Conservation (phyloP, 2,797 vertebrate genomes). For the Argya squamiceps region DNA sequence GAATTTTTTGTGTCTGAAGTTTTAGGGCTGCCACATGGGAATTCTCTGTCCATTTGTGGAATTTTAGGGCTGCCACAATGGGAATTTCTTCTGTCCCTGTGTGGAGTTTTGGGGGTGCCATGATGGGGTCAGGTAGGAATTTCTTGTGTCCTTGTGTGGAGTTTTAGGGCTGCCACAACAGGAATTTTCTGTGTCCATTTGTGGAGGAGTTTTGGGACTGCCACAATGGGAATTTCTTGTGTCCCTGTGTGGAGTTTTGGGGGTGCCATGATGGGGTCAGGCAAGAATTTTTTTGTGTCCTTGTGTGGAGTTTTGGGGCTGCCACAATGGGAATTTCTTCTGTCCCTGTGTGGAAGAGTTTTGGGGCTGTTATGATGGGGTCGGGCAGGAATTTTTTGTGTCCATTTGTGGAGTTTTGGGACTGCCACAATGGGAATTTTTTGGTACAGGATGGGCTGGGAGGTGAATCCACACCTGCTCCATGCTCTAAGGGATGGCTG, state of each 20-base stretch:
- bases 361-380: too few relatives aligned
- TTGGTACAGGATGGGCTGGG: background rate
- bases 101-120: background rate
- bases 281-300: background rate
- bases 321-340: background rate
- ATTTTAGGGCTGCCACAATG: background rate
- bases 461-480: rapidly evolving
- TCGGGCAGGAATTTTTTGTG: too few relatives aligned
- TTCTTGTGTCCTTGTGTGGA: background rate
- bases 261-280: background rate
- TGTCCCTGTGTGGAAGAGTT: background rate
- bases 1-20: background rate
- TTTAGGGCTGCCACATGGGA: background rate
- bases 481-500: rapidly evolving
- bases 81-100: too few relatives aligned
- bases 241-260: background rate
- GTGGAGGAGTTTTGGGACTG: background rate
- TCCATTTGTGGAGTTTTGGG: background rate
- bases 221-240: background rate
- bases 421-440: background rate
- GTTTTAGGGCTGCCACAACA: background rate
- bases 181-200: background rate
- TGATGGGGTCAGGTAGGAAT: background rate
- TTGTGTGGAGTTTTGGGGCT: background rate
- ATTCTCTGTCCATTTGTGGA: background rate